Percentiles rank a stretch among this genome's conserved stretches.
These are phyloP conservation scores for Phyllostomus hastatus DNA, from an alignment of 2,113 vertebrate species.

Conservation along the genomic window DNA sequence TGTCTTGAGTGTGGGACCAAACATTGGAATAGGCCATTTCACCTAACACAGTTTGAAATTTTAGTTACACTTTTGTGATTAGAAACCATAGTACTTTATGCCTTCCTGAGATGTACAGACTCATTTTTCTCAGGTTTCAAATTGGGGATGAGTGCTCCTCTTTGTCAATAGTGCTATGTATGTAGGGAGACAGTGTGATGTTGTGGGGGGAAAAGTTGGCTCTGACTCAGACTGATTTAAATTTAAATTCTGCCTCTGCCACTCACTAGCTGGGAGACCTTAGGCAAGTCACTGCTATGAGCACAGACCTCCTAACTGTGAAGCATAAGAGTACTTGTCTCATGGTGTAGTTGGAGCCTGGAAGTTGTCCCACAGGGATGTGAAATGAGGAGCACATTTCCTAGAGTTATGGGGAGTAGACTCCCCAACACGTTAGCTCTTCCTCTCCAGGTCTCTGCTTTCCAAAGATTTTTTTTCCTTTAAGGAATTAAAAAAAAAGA, in stretches of 20 bases:
- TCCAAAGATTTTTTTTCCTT: not conserved
- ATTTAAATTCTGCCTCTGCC: not conserved
- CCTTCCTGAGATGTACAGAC: not conserved
- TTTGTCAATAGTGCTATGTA: not conserved
- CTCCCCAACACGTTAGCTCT: not conserved
- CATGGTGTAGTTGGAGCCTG: not conserved
- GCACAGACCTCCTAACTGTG: not conserved
- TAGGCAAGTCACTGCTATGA: not conserved
- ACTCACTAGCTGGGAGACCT: not conserved
- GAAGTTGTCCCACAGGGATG: not conserved
- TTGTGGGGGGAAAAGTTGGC: not conserved
- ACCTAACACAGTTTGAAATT: not conserved
- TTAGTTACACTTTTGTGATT: not conserved
- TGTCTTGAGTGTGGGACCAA: not conserved
- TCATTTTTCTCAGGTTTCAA: not conserved
- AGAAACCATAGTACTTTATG: not conserved
- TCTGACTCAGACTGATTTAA: not conserved
- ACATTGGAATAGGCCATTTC: not conserved
- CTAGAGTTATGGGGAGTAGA: not conserved
- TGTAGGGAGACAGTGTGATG: not conserved
- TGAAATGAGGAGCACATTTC: not conserved
- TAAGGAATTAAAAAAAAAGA: not conserved
- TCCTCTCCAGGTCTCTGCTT: not conserved
- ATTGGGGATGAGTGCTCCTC: too few species aligned
- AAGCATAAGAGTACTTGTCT: not conserved